Evolutionary conservation across 2,888 invertebrate genomes (phyloP), one percentile per base, ranked within the genome.

Genomic region (Lochmaea capreae): DNA sequence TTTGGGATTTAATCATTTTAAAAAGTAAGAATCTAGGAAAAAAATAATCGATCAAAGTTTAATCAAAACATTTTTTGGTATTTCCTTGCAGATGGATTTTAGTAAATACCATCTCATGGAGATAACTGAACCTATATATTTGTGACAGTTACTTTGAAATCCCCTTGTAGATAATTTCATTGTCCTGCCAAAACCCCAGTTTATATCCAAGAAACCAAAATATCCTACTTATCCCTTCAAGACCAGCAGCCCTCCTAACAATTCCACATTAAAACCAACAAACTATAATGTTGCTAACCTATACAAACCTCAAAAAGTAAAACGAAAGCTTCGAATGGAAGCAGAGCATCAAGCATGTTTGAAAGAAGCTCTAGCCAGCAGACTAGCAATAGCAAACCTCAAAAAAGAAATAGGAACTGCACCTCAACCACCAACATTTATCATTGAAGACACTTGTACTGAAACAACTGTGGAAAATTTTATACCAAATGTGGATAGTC

Each of bases 291-390:
- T 78, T 42, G 82, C 71, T 62, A 82, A 83, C 65, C 72, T 79
- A 1, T 80, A 79, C 66, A 80, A 81, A 62, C 83, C 82, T 12
- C 80, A 80, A 61, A 83, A 83, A 76, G 77, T 82, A n/a, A 86
- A 86, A 67, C 79, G 83, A 11, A 84, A 83, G 73, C 82, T 85
- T 65, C 79, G 84, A 65, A 78, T 82, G 1, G 86, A 87, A 79
- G 87, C 86, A 3, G 87, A 87, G 73, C 78, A 77, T 63, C 86
- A 85, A 72, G 87, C 86, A 6, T 87, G 86, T 71, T 84, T 86
- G 0, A 87, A 87, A 80, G 88, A 88, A 79, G 87, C 87, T 4
- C 85, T 87, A 57, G 88, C 87, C 1, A 87, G 87, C 77, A 79
- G 87, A n/a, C 78, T 87, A 76, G 88, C 88, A 62, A 79, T 88